Conservation (phyloP, 2,113 vertebrate genomes). For the Corynorhinus townsendii region DNA sequence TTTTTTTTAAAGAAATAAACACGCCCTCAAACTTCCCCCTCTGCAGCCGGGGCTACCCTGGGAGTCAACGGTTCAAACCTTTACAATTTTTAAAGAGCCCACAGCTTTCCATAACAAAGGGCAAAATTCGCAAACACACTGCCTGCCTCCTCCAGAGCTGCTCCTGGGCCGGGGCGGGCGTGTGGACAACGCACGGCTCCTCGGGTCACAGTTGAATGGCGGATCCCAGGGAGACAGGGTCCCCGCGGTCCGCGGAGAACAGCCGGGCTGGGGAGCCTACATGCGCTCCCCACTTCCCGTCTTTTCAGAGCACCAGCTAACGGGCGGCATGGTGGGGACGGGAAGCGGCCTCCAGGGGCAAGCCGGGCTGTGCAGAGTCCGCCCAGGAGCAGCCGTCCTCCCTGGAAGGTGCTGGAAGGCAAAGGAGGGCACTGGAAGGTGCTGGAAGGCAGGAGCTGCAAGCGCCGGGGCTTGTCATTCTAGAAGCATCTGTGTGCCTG, state of each 20-base stretch:
- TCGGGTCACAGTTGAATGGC: conserved; percentile 80
- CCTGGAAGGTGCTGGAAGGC: not conserved
- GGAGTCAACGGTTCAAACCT: conserved; percentile 81
- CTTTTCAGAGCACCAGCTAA: conserved; percentile 70
- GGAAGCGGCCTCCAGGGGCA: conserved; percentile 49
- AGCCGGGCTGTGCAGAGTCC: conserved; percentile 58
- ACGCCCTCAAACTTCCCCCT: conserved; percentile 79
- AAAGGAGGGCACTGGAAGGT: not conserved
- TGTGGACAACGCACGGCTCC: conserved; percentile 81
- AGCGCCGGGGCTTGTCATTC: not conserved
- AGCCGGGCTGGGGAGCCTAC: conserved; percentile 62
- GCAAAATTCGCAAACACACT: conserved; percentile 84
- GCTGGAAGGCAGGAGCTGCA: not conserved
- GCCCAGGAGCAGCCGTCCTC: not conserved
- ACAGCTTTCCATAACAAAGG: conserved; percentile 84
- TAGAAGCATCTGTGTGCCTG: not conserved
- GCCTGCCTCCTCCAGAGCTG: conserved; percentile 78
- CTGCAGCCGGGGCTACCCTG: conserved; percentile 77
- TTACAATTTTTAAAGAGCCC: conserved; percentile 82
- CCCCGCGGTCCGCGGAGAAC: conserved; percentile 67
- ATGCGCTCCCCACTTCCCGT: not conserved
- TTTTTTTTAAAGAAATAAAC: conserved; percentile 73
- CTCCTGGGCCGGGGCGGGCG: conserved; percentile 76
- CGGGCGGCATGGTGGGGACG: conserved; percentile 62
- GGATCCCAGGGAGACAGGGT: conserved; percentile 76